phyloP scores from a whole-genome alignment of 2,888 invertebrate genomes.

The Phalangium opilio region DNA sequence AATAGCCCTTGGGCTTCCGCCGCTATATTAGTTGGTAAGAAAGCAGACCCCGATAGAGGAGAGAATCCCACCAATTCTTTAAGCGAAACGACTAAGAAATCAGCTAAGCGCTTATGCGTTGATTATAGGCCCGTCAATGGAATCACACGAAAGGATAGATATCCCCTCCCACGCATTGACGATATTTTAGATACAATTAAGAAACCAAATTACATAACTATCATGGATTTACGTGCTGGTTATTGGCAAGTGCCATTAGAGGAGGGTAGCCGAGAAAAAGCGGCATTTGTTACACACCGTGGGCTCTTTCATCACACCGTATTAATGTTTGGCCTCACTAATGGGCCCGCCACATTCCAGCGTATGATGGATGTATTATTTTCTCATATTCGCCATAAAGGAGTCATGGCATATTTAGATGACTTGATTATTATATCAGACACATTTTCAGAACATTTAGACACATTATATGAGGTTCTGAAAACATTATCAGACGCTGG shows the following conservation, averaged over 20 bases:
- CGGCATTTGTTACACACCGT: slow-evolving; percentile 17
- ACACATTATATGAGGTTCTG: no score
- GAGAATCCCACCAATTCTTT: no score
- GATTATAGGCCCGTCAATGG: slow-evolving; percentile 9
- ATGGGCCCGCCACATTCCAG: slow-evolving; percentile 13
- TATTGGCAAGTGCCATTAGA: slow-evolving; percentile 18
- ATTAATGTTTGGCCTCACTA: slow-evolving; percentile 14
- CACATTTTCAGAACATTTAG: no score
- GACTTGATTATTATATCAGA: no score
- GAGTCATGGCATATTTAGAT: slow-evolving; percentile 19
- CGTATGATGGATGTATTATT: slow-evolving; percentile 13
- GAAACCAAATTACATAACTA: no score
- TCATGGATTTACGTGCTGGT: slow-evolving; percentile 13
- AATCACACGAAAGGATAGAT: slow-evolving; percentile 3
- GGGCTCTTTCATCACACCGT: slow-evolving; percentile 10
- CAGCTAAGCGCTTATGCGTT: slow-evolving; percentile 3
- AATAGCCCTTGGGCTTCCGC: background rate
- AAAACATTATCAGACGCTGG: no score
- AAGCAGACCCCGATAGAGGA: slow-evolving; percentile 2
- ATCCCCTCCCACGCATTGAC: background rate
- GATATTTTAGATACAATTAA: no score
- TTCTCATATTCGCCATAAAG: no score
- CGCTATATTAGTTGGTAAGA: slow-evolving; percentile 1
- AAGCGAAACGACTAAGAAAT: no score
- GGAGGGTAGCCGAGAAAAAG: slow-evolving; percentile 8